These are phyloP conservation scores for Enoplosus armatus DNA, from an alignment of 2,797 vertebrate genomes.

Conservation along the genomic window DNA sequence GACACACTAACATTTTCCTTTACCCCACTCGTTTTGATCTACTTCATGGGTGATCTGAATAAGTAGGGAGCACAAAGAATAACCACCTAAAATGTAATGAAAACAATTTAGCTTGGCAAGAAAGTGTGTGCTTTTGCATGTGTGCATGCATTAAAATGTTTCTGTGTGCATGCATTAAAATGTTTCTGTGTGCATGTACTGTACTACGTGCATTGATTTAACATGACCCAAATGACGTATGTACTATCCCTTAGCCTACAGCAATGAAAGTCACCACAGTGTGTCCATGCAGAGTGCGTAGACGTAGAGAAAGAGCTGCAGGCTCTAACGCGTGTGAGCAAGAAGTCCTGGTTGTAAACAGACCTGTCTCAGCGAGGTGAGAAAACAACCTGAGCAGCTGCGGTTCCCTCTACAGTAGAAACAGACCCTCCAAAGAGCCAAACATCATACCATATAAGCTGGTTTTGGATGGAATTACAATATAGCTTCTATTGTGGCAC, in stretches of 20 bases:
- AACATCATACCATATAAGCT: constrained; percentile 39
- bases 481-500: constrained; percentile 40
- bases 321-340: constrained; percentile 17
- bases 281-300: background rate
- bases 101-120: constrained; percentile 36
- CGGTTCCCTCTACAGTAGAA: constrained; percentile 26
- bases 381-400: constrained; percentile 45
- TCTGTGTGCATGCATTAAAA: background rate
- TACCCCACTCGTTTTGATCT: constrained; percentile 18
- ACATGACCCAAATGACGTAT: constrained; percentile 24
- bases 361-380: constrained; percentile 46
- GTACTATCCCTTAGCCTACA: background rate
- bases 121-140: constrained; percentile 26
- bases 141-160: background rate
- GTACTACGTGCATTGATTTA: constrained; percentile 2
- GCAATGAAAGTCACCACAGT: constrained; percentile 1
- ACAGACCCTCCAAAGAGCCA: constrained; percentile 19
- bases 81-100: constrained; percentile 21
- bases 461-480: constrained; percentile 52
- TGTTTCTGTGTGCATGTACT: constrained; percentile 1
- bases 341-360: constrained; percentile 52
- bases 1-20: constrained; percentile 42
- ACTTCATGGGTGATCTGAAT: constrained; percentile 42
- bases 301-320: constrained; percentile 18
- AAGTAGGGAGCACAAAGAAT: constrained; percentile 34